Evolutionary conservation across 2,797 vertebrate genomes (phyloP).

Genomic region (Rhabdomys pumilio): DNA sequence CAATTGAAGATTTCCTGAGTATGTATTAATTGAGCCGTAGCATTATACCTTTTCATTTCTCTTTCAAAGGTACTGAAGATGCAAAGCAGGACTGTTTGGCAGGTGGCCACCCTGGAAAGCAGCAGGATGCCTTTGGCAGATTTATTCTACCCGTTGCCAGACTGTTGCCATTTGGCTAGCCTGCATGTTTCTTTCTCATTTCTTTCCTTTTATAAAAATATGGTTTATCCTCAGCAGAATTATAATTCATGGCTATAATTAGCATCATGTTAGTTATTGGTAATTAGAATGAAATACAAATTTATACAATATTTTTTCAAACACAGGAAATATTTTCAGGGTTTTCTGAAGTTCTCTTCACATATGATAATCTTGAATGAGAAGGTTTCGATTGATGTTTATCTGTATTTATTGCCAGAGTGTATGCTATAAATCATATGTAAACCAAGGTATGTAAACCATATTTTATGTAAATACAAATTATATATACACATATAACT

Average conservation of each 20-base stretch:
- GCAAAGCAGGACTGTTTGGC: constrained; percentile 87
- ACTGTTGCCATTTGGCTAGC: constrained; percentile 87
- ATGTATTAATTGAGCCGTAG: constrained; percentile 81
- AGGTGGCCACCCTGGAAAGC: constrained; percentile 85
- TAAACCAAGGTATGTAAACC: constrained; percentile 7
- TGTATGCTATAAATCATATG: constrained; percentile 45
- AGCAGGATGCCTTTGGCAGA: constrained; percentile 85
- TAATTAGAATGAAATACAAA: constrained; percentile 84
- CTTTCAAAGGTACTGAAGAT: constrained; percentile 79
- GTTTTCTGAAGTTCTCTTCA: constrained; percentile 82
- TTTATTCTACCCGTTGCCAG: constrained; percentile 84
- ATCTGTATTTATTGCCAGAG: constrained; percentile 84
- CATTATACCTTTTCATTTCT: constrained; percentile 75
- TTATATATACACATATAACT: not conserved
- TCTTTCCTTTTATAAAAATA: constrained; percentile 76
- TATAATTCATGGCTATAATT: constrained; percentile 87
- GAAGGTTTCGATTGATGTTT: constrained; percentile 76
- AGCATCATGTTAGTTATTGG: constrained; percentile 85
- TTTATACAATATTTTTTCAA: constrained; percentile 85
- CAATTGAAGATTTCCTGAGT: constrained; percentile 74
- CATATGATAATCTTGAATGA: constrained; percentile 80
- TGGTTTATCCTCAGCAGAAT: constrained; percentile 84
- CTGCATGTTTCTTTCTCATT: constrained; percentile 82
- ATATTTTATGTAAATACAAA: constrained; percentile 4
- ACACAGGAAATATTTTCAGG: constrained; percentile 83